Base-by-base conservation (phyloP, 1,140 invertebrate species). In the Heliothis virescens region DNA sequence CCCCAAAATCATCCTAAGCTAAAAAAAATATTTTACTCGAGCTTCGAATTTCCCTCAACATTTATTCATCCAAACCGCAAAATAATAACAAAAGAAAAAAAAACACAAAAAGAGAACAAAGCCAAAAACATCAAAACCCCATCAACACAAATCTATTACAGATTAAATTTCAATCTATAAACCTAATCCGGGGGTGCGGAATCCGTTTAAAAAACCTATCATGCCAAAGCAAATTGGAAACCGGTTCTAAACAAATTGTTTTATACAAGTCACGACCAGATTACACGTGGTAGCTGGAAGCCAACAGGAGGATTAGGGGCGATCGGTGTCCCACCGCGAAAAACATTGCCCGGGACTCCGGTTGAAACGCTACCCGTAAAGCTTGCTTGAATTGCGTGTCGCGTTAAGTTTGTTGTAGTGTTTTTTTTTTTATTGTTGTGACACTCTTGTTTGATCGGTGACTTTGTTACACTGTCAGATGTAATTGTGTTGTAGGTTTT, bases 151-250 rank as follows among this genome's bases (percentile, higher is more conserved):
- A 67, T 29, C 62, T 57, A 67, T 55, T 47, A 77, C 75, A 77
- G 52, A 77, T 77, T 77, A 77, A 77, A 77, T 67, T 67, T 77
- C 62, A 67, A 75, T 67, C 26, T 67, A 65, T 77, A 55, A 63
- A 67, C 48, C 60, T 77, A 60, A 67, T 50, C 57, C 48, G 52
- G 15, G 29, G 60, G 34, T n/a, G 55, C 75, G 11, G 67, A 65
- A 77, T 67, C 60, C 75, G 52, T 67, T 77, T 77, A 74, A 81
- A 81, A 82, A 82, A 78, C 69, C 75, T 48, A 82, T 82, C 80
- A 76, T 63, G 47, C 12, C 50, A 53, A 72, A 50, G 74, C 48
- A 73, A 78, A 79, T 82, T 79, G 76, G 71, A 77, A 75, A 79
- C 41, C 16, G 63, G 62, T 63, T 65, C 72, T 63, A 82, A 76